Evolutionary conservation across 1,140 invertebrate species (phyloP).

Genomic region (Panulirus ornatus): DNA sequence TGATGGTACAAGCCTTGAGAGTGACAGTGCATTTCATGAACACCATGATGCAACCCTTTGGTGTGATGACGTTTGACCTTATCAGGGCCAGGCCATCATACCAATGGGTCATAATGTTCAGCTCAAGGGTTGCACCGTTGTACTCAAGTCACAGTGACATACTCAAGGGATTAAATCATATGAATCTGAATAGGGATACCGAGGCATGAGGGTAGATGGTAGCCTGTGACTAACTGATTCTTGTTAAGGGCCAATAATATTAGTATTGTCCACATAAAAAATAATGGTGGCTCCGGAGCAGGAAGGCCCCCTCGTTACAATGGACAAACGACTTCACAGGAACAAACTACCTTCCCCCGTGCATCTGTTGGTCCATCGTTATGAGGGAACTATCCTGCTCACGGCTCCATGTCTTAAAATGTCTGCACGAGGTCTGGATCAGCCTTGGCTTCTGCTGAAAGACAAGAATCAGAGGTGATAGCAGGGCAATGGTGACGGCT

Average conservation of each 20-base stretch:
- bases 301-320: neutral
- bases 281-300: neutral
- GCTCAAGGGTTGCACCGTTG: no score
- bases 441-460: neutral
- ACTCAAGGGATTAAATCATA: constrained; percentile 21
- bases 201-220: constrained; percentile 13
- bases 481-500: neutral
- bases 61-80: no score
- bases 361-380: neutral
- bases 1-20: no score
- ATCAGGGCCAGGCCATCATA: no score
- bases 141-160: no score
- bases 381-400: neutral
- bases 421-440: neutral
- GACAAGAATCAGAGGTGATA: neutral
- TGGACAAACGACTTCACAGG: neutral
- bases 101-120: no score
- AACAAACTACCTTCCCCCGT: neutral
- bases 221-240: constrained; percentile 45
- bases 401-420: neutral
- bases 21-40: no score
- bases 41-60: no score
- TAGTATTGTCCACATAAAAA: neutral
- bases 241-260: constrained; percentile 23
- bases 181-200: constrained; percentile 27